These are phyloP conservation scores for Chlorops oryzae DNA, from an alignment of 1,140 invertebrate species.

Conservation along the genomic window DNA sequence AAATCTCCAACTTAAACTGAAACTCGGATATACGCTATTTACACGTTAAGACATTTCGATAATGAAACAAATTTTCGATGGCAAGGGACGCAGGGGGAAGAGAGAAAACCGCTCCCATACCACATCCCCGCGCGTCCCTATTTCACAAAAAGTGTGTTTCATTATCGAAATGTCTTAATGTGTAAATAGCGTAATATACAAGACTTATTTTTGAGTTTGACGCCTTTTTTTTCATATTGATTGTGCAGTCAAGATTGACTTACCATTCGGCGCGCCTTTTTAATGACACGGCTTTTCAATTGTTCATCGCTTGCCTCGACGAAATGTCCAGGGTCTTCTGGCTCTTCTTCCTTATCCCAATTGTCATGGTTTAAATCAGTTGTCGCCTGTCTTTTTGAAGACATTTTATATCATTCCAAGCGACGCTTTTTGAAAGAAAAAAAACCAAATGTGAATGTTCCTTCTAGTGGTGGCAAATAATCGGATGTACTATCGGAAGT, in stretches of 20 bases:
- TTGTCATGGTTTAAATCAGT: slow-evolving; percentile 83
- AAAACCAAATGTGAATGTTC: not conserved
- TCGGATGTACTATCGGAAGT: too few species aligned
- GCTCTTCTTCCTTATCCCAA: slow-evolving; percentile 79
- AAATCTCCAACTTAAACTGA: too few species aligned
- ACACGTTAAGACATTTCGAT: too few species aligned
- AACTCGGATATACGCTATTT: too few species aligned
- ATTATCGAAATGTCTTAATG: too few species aligned
- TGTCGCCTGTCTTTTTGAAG: slow-evolving; percentile 68
- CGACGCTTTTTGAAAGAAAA: not conserved
- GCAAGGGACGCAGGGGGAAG: too few species aligned
- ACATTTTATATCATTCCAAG: slow-evolving; percentile 53
- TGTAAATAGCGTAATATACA: too few species aligned
- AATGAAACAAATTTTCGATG: too few species aligned
- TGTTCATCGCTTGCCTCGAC: slow-evolving; percentile 62
- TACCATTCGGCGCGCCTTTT: slow-evolving; percentile 62
- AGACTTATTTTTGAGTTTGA: not conserved
- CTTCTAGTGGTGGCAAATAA: too few species aligned
- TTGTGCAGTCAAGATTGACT: not conserved
- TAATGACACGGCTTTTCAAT: slow-evolving; percentile 69
- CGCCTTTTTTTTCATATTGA: slow-evolving; percentile 6
- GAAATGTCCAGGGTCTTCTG: slow-evolving; percentile 70
- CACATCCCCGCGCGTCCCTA: too few species aligned
- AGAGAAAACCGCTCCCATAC: too few species aligned
- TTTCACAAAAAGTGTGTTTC: too few species aligned